Evolutionary conservation across 2,888 invertebrate species (phyloP).

Genomic region (Hypomecis punctinalis): DNA sequence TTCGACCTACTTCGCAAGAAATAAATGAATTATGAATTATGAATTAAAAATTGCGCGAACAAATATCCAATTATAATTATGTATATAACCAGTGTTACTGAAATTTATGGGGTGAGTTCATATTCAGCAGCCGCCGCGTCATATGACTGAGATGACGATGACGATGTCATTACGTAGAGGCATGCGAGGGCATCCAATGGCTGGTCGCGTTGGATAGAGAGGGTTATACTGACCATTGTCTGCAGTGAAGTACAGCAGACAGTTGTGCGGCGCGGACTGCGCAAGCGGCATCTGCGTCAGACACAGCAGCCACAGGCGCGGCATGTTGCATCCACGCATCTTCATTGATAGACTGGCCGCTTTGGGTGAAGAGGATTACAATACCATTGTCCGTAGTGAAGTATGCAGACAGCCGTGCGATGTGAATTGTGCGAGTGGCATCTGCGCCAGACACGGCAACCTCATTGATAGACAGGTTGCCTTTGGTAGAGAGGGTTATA

Average conservation of each 20-base stretch:
- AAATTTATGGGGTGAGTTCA: too few species aligned
- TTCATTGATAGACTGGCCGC: constrained; percentile 81
- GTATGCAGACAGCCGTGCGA: constrained; percentile 91
- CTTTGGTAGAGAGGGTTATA: not conserved
- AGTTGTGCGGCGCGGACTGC: constrained; percentile 90
- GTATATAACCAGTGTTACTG: too few species aligned
- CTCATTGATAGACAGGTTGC: constrained; percentile 82
- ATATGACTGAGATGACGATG: too few species aligned
- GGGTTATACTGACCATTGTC: constrained; percentile 77
- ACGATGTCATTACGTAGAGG: too few species aligned
- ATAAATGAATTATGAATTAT: too few species aligned
- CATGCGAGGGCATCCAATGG: too few species aligned
- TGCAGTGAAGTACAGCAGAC: constrained; percentile 89
- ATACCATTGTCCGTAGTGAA: constrained; percentile 86
- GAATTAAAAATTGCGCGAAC: too few species aligned
- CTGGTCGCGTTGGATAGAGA: too few species aligned
- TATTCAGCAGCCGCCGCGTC: too few species aligned
- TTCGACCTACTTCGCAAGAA: too few species aligned
- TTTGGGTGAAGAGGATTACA: too few species aligned
- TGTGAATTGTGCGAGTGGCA: constrained; percentile 91
- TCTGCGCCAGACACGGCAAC: constrained; percentile 91
- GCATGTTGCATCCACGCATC: constrained; percentile 81
- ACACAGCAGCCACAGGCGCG: constrained; percentile 91
- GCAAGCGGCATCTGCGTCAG: constrained; percentile 91
- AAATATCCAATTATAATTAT: too few species aligned